Conservation (phyloP, 2,113 vertebrate species). For the Mus musculus region GRCm39 chr14:91480501-91481000, state of each 20-base stretch:
- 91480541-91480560: neutral
- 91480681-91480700: neutral
- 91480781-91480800: slow-evolving; percentile 52
- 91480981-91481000: slow-evolving; percentile 77
- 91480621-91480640: neutral
- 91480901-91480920: slow-evolving; percentile 80
- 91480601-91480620: neutral
- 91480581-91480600: neutral
- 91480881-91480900: slow-evolving; percentile 81
- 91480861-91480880: slow-evolving; percentile 68
- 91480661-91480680: neutral
- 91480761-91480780: slow-evolving; percentile 62
- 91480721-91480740: slow-evolving; percentile 35
- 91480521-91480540: neutral
- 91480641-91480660: neutral
- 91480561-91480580: neutral
- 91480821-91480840: slow-evolving; percentile 70
- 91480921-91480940: slow-evolving; percentile 80
- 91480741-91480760: neutral
- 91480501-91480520: neutral
- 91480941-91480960: slow-evolving; percentile 84
- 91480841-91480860: slow-evolving; percentile 48
- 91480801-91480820: slow-evolving; percentile 75
- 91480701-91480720: neutral
- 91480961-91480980: slow-evolving; percentile 83